Percentiles rank a stretch among this genome's conserved stretches.
Conservation (phyloP, 2,797 vertebrate species). For the Orientallactaga sibirica region DNA sequence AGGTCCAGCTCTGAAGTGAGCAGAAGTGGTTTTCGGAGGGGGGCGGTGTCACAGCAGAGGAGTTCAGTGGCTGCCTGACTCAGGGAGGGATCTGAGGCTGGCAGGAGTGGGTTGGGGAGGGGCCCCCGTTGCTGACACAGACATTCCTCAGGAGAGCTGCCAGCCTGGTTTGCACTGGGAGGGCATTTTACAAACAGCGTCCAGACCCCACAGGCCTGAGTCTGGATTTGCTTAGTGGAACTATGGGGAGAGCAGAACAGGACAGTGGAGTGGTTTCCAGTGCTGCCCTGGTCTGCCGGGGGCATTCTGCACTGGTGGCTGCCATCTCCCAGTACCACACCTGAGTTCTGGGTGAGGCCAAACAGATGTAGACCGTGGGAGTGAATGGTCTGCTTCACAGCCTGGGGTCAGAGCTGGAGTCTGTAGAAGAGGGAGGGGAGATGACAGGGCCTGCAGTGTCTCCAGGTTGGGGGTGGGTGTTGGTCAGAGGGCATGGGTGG, state of each 20-base stretch:
- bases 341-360: not conserved
- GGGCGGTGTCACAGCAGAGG: not conserved
- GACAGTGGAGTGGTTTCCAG: not conserved
- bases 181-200: conserved; percentile 51
- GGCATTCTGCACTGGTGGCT: not conserved
- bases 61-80: not conserved
- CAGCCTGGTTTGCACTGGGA: not conserved
- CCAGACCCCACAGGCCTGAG: conserved; percentile 60
- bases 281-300: not conserved
- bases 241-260: rapidly evolving
- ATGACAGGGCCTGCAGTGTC: not conserved
- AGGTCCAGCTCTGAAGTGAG: not conserved
- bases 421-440: not conserved
- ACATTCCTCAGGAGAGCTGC: conserved; percentile 69
- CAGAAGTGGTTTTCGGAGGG: not conserved
- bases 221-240: not conserved
- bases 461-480: not conserved
- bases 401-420: not conserved
- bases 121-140: conserved; percentile 73
- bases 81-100: not conserved
- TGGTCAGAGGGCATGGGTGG: not conserved
- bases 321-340: rapidly evolving
- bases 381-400: not conserved
- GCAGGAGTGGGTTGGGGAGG: not conserved
- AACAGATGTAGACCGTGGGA: not conserved